Conservation (phyloP, 2,797 vertebrate species). For the Chelon auratus region DNA sequence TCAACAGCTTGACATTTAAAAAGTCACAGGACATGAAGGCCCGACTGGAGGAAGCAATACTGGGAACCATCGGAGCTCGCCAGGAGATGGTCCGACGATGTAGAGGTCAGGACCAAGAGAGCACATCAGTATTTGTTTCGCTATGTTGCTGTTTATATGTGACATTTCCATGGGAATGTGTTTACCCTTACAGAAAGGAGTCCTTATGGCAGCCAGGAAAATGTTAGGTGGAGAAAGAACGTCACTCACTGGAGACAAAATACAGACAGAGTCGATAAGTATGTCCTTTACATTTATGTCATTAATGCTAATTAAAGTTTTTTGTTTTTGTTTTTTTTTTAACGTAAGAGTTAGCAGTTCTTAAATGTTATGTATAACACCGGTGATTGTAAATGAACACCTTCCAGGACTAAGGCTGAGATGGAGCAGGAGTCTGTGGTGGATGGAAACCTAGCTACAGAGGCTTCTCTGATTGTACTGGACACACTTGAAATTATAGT, state of each 20-base stretch:
- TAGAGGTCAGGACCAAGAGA: conserved; percentile 79
- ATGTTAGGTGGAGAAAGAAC: conserved; percentile 94
- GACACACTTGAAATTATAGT: conserved; percentile 93
- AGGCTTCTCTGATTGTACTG: conserved; percentile 89
- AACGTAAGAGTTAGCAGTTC: neutral
- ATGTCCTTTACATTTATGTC: conserved; percentile 54
- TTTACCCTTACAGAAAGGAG: conserved; percentile 85
- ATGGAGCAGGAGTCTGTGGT: conserved; percentile 93
- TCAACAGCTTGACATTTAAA: conserved; percentile 94
- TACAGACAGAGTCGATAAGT: conserved; percentile 92
- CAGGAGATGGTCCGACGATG: conserved; percentile 96
- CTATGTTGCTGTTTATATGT: neutral
- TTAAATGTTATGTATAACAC: conserved; percentile 4
- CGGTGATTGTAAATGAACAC: conserved; percentile 11
- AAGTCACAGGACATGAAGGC: conserved; percentile 97
- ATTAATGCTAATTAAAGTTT: neutral
- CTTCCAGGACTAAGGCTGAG: conserved; percentile 88
- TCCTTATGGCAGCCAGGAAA: conserved; percentile 91
- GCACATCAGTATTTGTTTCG: neutral
- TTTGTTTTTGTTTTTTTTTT: no score
- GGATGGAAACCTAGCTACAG: conserved; percentile 92
- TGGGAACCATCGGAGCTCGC: conserved; percentile 91
- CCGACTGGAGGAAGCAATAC: conserved; percentile 92
- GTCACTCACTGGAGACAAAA: conserved; percentile 92
- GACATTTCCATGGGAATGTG: conserved; percentile 28